Evolutionary conservation across 2,888 invertebrate genomes (phyloP).

Genomic region (Drosophila multiciliata): DNA sequence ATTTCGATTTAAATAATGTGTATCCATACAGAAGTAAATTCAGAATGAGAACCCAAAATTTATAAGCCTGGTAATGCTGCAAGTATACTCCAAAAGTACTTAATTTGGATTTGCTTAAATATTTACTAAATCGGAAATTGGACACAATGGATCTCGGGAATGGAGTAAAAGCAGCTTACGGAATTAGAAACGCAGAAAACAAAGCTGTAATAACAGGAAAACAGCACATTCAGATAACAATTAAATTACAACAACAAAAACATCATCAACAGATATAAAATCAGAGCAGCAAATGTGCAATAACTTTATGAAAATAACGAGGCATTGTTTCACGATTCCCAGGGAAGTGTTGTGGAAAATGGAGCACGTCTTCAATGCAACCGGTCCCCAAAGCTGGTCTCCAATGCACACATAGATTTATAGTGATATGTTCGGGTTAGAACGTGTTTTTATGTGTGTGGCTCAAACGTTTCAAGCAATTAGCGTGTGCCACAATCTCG

Average conservation of each 20-base stretch:
- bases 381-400: conserved; percentile 8
- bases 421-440: not conserved
- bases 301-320: conserved; percentile 57
- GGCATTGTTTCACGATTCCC: conserved; percentile 58
- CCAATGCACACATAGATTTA: conserved; percentile 15
- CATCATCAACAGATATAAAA: conserved; percentile 16
- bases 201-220: conserved; percentile 18
- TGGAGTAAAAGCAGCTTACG: conserved; percentile 1
- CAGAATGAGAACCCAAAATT: not conserved
- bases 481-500: conserved; percentile 76
- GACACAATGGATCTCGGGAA: not conserved
- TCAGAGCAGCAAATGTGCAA: conserved; percentile 61
- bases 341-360: conserved; percentile 45
- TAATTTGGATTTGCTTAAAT: not conserved
- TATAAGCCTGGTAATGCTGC: not conserved
- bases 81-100: not conserved
- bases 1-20: not conserved
- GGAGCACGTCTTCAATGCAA: conserved; percentile 57
- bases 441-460: not conserved
- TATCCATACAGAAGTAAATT: too few relatives aligned
- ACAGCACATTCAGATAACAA: conserved; percentile 52
- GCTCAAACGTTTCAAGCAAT: conserved; percentile 65
- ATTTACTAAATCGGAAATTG: not conserved
- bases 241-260: conserved; percentile 54
- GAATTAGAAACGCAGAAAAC: conserved; percentile 3